Percentiles rank a stretch among this genome's conserved stretches.
Evolutionary conservation across 2,888 invertebrate genomes (phyloP).

Genomic region (Ptychoptera albimana): DNA sequence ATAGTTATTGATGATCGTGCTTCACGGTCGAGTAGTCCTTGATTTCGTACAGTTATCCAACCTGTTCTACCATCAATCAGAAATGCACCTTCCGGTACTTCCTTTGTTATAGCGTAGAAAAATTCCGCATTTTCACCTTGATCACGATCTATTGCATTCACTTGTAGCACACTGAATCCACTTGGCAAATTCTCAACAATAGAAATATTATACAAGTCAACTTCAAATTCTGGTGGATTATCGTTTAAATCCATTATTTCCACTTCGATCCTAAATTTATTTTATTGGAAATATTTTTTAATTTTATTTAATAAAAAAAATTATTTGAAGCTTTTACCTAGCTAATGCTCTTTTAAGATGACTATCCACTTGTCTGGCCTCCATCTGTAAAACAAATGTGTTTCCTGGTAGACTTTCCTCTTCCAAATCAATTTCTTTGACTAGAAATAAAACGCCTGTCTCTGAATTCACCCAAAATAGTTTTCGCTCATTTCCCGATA

Average conservation of each 20-base stretch:
- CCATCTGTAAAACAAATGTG: conserved; percentile 60
- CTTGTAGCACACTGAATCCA: conserved; percentile 37
- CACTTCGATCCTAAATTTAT: conserved; percentile 49
- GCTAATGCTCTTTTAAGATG: conserved; percentile 59
- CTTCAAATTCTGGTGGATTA: conserved; percentile 75
- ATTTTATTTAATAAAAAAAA: conserved; percentile 21
- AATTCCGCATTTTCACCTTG: conserved; percentile 79
- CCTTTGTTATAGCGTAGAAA: conserved; percentile 47
- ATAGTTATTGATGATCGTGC: conserved; percentile 52
- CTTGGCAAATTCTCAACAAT: conserved; percentile 83
- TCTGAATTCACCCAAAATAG: conserved; percentile 57
- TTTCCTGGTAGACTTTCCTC: conserved; percentile 54
- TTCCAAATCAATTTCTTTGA: conserved; percentile 70
- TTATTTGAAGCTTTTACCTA: conserved; percentile 16
- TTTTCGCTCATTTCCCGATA: conserved; percentile 63
- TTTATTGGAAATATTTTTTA: conserved; percentile 17
- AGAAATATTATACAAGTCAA: conserved; percentile 79
- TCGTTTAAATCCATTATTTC: conserved; percentile 66
- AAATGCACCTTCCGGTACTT: conserved; percentile 60
- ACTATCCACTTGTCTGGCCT: conserved; percentile 64
- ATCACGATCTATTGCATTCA: conserved; percentile 65
- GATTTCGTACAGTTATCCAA: conserved; percentile 70
- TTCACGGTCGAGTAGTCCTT: conserved; percentile 63
- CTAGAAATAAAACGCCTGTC: conserved; percentile 61
- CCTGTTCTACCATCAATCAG: conserved; percentile 63